Conservation (phyloP, 2,888 invertebrate species). For the Cataglyphis cursor region DNA sequence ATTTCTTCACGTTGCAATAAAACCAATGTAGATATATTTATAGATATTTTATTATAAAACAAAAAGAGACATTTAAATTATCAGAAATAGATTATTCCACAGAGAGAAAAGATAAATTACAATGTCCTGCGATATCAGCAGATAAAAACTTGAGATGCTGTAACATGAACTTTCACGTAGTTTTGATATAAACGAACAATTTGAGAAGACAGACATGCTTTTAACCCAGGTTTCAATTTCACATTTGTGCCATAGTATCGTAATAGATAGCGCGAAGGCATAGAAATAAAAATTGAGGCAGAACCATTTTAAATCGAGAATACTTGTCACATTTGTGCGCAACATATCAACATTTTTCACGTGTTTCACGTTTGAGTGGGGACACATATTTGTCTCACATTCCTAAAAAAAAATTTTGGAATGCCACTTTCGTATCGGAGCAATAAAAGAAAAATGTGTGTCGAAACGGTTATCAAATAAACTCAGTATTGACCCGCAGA, state of each 20-base stretch:
- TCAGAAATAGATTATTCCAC: neutral
- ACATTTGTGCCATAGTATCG: constrained; percentile 49
- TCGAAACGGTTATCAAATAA: constrained; percentile 67
- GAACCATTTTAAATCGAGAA: constrained; percentile 46
- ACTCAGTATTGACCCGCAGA: constrained; percentile 44
- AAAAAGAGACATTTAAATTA: constrained; percentile 8
- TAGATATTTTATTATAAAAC: neutral
- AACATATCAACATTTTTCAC: constrained; percentile 63
- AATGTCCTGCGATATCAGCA: neutral
- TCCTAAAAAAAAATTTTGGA: constrained; percentile 34
- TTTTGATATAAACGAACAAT: constrained; percentile 43
- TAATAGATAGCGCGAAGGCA: constrained; percentile 17
- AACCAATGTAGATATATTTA: neutral
- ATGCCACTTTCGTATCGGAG: constrained; percentile 56
- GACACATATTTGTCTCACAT: constrained; percentile 66
- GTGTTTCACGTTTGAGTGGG: constrained; percentile 63
- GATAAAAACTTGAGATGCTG: neutral
- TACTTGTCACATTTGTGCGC: constrained; percentile 71
- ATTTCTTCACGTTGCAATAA: neutral
- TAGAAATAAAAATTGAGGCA: constrained; percentile 53
- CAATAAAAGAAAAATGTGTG: constrained; percentile 21
- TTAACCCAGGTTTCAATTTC: constrained; percentile 78
- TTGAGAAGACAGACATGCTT: constrained; percentile 68
- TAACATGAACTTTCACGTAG: neutral
- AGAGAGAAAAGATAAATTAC: neutral